Evolutionary conservation across 2,888 invertebrate genomes (phyloP).

Genomic region (Cerastis rubricosa): DNA sequence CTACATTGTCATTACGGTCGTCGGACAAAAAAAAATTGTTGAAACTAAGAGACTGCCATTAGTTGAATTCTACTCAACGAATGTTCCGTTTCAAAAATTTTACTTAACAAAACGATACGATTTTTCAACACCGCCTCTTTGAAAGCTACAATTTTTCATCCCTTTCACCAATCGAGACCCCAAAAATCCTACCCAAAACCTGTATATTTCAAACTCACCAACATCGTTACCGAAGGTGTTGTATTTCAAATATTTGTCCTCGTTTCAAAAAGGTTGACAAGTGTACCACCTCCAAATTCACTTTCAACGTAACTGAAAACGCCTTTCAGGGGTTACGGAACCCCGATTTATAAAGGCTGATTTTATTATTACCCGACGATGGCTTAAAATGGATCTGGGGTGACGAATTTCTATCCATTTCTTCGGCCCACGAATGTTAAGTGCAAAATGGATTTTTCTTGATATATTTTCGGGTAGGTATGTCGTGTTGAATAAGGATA

Average conservation of each 20-base stretch:
- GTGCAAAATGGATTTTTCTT: slow-evolving; percentile 35
- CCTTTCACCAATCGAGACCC: not conserved
- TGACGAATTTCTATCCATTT: slow-evolving; percentile 45
- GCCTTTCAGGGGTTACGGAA: slow-evolving; percentile 33
- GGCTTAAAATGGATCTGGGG: slow-evolving; percentile 38
- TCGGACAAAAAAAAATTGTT: too few species aligned
- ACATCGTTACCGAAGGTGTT: slow-evolving; percentile 32
- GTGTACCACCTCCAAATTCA: slow-evolving; percentile 43
- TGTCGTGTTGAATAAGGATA: slow-evolving; percentile 17
- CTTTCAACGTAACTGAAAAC: slow-evolving; percentile 59
- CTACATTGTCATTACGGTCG: too few species aligned
- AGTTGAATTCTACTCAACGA: not conserved
- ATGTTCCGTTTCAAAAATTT: not conserved
- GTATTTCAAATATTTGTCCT: slow-evolving; percentile 51
- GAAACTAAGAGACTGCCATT: not conserved
- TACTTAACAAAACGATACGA: not conserved
- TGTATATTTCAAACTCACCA: slow-evolving; percentile 4
- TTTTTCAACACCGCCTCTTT: not conserved
- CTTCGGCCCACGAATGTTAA: slow-evolving; percentile 30
- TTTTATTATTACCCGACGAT: slow-evolving; percentile 58
- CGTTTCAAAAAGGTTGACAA: slow-evolving; percentile 41
- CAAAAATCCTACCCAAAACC: not conserved
- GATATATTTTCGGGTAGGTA: slow-evolving; percentile 18
- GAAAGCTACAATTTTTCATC: slow-evolving; percentile 6
- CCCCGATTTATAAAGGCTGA: slow-evolving; percentile 51